Evolutionary conservation across 2,797 vertebrate species (phyloP), one percentile per base, ranked within the genome.

Genomic region (Helicolenus hilgendorfi): DNA sequence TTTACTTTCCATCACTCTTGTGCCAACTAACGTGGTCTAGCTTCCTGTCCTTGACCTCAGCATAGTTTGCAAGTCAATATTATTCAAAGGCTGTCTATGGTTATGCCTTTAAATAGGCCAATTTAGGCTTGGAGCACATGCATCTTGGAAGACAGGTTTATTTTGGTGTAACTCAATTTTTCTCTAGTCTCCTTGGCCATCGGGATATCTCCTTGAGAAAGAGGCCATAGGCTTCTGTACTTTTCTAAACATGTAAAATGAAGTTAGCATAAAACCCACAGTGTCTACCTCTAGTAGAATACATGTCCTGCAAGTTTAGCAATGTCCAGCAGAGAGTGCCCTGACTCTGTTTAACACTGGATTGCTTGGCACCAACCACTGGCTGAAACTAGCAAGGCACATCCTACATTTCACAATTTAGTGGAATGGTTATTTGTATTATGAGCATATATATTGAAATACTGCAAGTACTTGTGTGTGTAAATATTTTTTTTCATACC

Each of bases 131-230:
- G 73, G 88, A 91, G 95, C 96, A 95, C 97, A 98, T 98, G 97
- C 95, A 97, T 98, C 97, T 98, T 98, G 84, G 93, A 95, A 96
- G 97, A 97, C 97, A 98, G 97, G 97, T 97, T 98, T 98, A 98
- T 98, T 97, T 98, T 95, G 93, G 96, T 97, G 96, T 88, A 89
- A 96, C 96, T 96, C 97, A 84, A 97, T 98, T 98, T 98, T 97
- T 98, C 95, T 97, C 96, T 96, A 96, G 96, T 97, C 97, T 98
- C 97, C 97, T 98, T 97, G 93, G 86, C 93, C 92, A 92, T 96
- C 96, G 91, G 83, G 86, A 90, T 86, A 88, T 97, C 96, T 98
- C 97, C 97, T 98, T 98, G 97, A 97, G 96, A 98, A 97, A 87
- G 95, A 97, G 97, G 97, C 95, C 97, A 97, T 83, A 81, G 82